Base-by-base conservation (phyloP, 2,888 invertebrate species). In the Eristalinus aeneus region DNA sequence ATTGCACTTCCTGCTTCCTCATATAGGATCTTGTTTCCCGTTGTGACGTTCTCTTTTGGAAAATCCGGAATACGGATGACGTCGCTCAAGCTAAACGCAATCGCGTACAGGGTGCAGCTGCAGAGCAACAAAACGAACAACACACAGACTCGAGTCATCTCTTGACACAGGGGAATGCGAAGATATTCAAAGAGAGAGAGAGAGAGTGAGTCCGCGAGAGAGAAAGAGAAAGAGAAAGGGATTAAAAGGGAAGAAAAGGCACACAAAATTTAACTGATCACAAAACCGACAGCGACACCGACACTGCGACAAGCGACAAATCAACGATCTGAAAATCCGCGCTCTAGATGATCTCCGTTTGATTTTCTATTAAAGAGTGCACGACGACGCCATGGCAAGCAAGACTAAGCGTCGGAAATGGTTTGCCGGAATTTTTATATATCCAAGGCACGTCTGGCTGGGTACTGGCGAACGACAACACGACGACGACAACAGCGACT, bases 341-440 rank as follows among this genome's bases (percentile, higher is more conserved):
- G 39, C 69, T 81, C 46, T 64, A 65, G 56, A 53, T 58, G 64
- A 69, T 36, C 61, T 86, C 68, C 65, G 46, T 20, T 67, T 58
- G 39, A 54, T 65, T 67, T 63, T 22, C 60, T 73, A 61, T 74
- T 77, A 60, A 61, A 69, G 73, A 82, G 74, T 78, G 65, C 39
- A 71, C 74, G 20, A 72, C 78, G 69, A 82, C 77, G 73, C 86
- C 77, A 86, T 69, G 77, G 64, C 79, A 73, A 73, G 78, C 88
- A 80, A 88, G 89, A 90, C 90, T 90, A 89, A 89, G 84, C 89
- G 88, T 89, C 89, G 89, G 89, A 89, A 90, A 89, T 89, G 89
- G 88, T 88, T 88, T 89, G 89, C 88, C 88, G 89, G 89, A 89
- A 90, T 89, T 90, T 89, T 89, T 89, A 89, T 88, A 89, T 72